phyloP scores from a whole-genome alignment of 2,888 invertebrate genomes.

The Parasteatoda lunata region DNA sequence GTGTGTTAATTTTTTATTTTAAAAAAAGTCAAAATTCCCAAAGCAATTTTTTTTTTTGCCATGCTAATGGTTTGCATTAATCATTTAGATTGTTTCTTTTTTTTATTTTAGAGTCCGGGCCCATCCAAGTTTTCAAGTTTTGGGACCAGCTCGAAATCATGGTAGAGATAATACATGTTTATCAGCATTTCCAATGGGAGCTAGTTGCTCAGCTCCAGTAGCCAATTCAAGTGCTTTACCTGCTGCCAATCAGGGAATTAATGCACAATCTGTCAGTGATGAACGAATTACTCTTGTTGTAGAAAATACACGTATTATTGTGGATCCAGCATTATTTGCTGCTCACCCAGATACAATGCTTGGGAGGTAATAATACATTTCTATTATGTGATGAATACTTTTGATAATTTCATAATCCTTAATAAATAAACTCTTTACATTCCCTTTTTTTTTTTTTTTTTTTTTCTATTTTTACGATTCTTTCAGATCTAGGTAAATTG shows the following conservation, averaged over 20 bases:
- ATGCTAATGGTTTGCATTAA: too few species aligned
- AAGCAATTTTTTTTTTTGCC: too few species aligned
- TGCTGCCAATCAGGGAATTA: conserved; percentile 39
- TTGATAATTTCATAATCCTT: too few species aligned
- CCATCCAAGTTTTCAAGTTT: conserved; percentile 21
- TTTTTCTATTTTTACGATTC: too few species aligned
- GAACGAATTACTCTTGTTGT: conserved; percentile 89
- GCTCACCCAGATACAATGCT: conserved; percentile 99
- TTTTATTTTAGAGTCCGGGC: conserved; percentile 26
- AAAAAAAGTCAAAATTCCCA: too few species aligned
- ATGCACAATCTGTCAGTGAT: conserved; percentile 42
- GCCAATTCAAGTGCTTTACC: background rate
- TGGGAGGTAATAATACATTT: conserved; percentile 78
- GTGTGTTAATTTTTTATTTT: too few species aligned
- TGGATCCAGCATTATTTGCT: conserved; percentile 93
- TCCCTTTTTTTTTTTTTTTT: too few species aligned
- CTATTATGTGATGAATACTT: too few species aligned
- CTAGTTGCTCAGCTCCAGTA: conserved; percentile 6
- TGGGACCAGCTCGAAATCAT: conserved; percentile 48
- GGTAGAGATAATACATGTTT: conserved; percentile 29
- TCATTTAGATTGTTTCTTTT: background rate
- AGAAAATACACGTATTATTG: conserved; percentile 94
- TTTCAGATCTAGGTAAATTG: too few species aligned
- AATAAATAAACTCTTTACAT: too few species aligned
- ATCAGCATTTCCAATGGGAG: conserved; percentile 16